Base-by-base conservation (phyloP, 2,797 vertebrate genomes). In the Lerista edwardsae region DNA sequence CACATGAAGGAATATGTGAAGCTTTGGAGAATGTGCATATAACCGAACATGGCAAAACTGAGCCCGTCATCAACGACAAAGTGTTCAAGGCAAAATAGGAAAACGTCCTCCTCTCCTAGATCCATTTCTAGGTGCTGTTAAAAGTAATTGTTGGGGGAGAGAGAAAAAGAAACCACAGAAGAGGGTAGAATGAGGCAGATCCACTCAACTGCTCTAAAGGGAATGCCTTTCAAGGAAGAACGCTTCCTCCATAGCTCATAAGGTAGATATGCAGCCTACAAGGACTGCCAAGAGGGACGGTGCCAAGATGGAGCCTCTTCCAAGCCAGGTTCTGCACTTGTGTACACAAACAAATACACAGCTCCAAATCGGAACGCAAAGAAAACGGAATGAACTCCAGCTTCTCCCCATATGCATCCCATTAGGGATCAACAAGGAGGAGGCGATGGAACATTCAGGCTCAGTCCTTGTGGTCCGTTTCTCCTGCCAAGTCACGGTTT, bases 241-340 rank as follows among this genome's bases (percentile, higher is more conserved):
- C 59, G 73, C 1, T 0, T 84, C 87, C 81, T 84, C 87, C 81
- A 23, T 93, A 93, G 93, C 77, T 93, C 82, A 86, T 79, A 73
- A 85, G 55, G 87, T 88, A 90, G 85, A 91, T 91, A 90, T 82
- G 44, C 90, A 85, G 84, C 65, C 72, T 85, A 68, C 89, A 83
- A 90, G 83, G 57, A 81, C 36, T 75, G 72, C 76, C 69, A 71
- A 81, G 71, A 55, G 27, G n/a, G 78, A 89, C 61, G 69, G 84
- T 92, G 93, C 92, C 93, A 95, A 93, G 76, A 71, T 80, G 79
- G 86, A 90, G 83, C 55, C 44, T 57, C 59, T 57, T 88, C 86
- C 89, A 94, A 94, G 77, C 47, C 74, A 79, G 36, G 64, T 90
- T 94, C 90, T 93, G 83, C 91, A 81, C 92, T 93, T 91, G 89